phyloP scores from a whole-genome alignment of 2,113 vertebrate genomes.

The Leucoraja erinaceus region DNA sequence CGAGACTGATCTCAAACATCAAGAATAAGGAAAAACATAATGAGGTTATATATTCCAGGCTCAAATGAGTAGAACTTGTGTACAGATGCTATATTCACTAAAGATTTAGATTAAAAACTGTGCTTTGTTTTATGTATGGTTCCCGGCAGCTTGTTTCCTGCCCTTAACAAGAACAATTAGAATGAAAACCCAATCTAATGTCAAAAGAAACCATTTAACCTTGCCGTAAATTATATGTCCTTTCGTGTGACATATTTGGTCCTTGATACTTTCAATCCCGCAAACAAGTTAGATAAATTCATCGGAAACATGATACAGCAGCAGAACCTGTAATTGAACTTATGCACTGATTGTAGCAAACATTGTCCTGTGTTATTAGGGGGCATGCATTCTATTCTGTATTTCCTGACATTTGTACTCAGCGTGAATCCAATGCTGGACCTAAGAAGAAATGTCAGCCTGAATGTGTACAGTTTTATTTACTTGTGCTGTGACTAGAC shows the following conservation, averaged over 20 bases:
- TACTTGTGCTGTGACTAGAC: not conserved
- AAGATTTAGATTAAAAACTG: slow-evolving; percentile 9
- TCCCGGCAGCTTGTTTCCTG: slow-evolving; percentile 17
- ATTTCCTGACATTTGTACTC: not conserved
- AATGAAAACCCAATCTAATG: not conserved
- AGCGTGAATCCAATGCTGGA: not conserved
- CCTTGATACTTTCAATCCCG: not conserved
- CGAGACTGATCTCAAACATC: not conserved
- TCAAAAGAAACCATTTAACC: not conserved
- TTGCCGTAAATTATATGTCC: not conserved
- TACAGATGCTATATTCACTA: not conserved
- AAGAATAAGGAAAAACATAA: not conserved
- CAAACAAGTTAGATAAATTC: not conserved
- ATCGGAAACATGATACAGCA: not conserved
- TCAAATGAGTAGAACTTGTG: not conserved
- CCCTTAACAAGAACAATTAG: not conserved
- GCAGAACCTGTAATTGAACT: not conserved
- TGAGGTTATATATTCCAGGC: slow-evolving; percentile 31
- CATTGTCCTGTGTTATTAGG: not conserved
- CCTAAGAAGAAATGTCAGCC: not conserved
- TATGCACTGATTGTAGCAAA: not conserved
- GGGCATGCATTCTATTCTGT: not conserved
- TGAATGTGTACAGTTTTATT: not conserved
- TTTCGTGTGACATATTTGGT: not conserved
- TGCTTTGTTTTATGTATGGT: slow-evolving; percentile 11